phyloP scores from a whole-genome alignment of 2,113 vertebrate species.

The Fregata magnificens region DNA sequence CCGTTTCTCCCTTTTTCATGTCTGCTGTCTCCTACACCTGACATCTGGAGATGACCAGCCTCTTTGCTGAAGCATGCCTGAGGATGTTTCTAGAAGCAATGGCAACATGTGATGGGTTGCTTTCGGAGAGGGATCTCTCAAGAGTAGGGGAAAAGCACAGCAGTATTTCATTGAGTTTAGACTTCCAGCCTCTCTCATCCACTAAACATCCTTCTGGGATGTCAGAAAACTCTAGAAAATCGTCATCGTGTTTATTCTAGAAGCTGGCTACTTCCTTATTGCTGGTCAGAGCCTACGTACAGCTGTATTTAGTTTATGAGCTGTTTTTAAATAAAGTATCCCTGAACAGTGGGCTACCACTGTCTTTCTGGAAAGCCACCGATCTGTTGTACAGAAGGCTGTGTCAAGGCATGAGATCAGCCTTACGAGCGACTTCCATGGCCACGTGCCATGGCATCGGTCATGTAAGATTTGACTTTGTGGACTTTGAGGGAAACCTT shows the following conservation, averaged over 20 bases:
- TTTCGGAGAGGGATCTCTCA: not conserved
- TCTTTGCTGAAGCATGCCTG: not conserved
- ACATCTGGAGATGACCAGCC: not conserved
- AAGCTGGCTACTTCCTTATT: not conserved
- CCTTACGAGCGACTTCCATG: fast-evolving
- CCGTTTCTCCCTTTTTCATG: not conserved
- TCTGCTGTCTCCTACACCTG: not conserved
- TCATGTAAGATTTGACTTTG: not conserved
- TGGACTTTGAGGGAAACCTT: not conserved
- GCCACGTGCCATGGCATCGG: fast-evolving
- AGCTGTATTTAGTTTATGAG: not conserved
- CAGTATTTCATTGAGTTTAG: not conserved
- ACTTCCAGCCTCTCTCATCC: not conserved
- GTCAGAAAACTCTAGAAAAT: not conserved
- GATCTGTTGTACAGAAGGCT: fast-evolving
- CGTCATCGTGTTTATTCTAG: not conserved
- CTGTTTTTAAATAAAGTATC: not conserved
- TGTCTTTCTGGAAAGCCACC: not conserved
- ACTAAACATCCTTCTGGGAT: not conserved
- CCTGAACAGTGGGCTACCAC: not conserved
- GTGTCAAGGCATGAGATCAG: not conserved
- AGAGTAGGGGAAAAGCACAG: not conserved
- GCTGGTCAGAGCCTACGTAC: not conserved
- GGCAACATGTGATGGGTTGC: not conserved
- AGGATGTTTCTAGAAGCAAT: not conserved